Conservation (phyloP, 2,113 vertebrate genomes). For the Syrmaticus mikado region DNA sequence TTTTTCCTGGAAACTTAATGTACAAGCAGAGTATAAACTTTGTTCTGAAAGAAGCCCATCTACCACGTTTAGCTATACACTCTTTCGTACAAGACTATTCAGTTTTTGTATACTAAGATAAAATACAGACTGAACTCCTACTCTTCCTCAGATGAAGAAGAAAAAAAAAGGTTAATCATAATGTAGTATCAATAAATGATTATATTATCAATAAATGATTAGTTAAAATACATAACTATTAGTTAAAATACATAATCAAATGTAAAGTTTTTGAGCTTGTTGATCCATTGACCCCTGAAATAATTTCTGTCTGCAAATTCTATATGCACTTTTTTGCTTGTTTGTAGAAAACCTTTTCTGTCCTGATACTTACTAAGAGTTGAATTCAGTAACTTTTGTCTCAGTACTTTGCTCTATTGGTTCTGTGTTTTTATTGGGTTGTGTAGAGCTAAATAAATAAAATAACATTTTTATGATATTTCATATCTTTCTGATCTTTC, state of each 20-base stretch:
- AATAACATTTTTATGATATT: neutral
- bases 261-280: neutral
- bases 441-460: neutral
- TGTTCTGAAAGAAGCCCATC: neutral
- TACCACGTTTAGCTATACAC: neutral
- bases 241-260: neutral
- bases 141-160: neutral
- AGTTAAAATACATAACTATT: neutral
- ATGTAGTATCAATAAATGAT: neutral
- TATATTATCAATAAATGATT: too few species aligned
- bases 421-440: neutral
- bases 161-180: neutral
- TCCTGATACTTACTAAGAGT: neutral
- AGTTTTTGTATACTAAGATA: neutral
- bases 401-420: neutral
- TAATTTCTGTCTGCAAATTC: neutral
- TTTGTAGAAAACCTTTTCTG: neutral
- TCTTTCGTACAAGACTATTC: neutral
- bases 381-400: neutral
- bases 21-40: neutral
- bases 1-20: neutral
- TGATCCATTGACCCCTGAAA: neutral
- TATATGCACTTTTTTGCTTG: neutral
- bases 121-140: neutral
- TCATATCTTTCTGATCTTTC: neutral